Evolutionary conservation across 1,140 invertebrate species (phyloP), one percentile per base, ranked within the genome.

Genomic region (Lepidurus couesii): DNA sequence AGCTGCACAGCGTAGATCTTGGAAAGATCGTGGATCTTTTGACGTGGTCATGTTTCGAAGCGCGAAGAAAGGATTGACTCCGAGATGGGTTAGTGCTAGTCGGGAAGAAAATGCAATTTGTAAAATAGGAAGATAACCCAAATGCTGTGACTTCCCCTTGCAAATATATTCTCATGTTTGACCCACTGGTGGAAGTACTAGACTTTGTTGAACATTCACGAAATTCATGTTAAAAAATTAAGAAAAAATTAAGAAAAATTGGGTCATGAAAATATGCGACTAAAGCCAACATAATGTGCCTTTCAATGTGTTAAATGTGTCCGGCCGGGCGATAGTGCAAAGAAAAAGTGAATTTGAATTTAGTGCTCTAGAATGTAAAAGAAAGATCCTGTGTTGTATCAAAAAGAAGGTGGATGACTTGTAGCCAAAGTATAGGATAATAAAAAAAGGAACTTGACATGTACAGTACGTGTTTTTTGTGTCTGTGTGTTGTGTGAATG

Each of bases 351-450:
- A 65, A 65, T 7, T n/a, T 13, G 7, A n/a, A 5, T 65, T 13
- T 65, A 21, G 3, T 65, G 53, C 53, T 65, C 53, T 21, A 21
- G 16, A 9, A 9, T 65, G 53, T 65, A 21, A n/a, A 65, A 65
- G 16, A 7, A 65, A 65, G 34, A 34, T n/a, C 53, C 45, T 16
- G 21, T 65, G 53, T 65, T 65, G 53, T 21, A 65, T n/a, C 6
- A 65, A 65, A 65, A 65, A 21, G 53, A 65, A 65, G 13, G 53
- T 65, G 16, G n/a, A 34, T 34, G 53, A 65, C 16, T 13, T 65
- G 53, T 65, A 65, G 53, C 53, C 45, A 65, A 65, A 65, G 34
- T 65, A 65, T 65, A 65, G 53, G 53, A 65, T n/a, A 65, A 65
- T n/a, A n/a, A 65, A 0, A 47, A 16, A 65, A 65, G n/a, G 21